Conservation (phyloP, 2,888 invertebrate species). For the Stenchaetothrips biformis region DNA sequence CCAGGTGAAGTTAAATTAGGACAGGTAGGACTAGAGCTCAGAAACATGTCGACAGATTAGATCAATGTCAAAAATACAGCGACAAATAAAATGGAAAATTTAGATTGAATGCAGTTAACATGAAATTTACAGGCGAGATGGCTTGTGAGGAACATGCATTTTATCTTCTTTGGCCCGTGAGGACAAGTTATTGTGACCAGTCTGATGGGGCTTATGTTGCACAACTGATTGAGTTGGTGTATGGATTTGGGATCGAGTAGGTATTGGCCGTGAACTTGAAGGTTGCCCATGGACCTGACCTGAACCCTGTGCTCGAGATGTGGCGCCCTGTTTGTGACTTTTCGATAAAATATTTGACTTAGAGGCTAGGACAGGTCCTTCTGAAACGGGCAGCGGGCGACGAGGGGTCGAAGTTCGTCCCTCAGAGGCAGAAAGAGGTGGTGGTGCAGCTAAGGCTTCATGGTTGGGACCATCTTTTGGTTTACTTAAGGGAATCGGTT, state of each 20-base stretch:
- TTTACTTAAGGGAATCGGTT: background rate
- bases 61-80: conserved; percentile 1
- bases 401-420: background rate
- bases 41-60: no score
- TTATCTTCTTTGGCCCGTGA: background rate
- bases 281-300: background rate
- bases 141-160: background rate
- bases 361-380: background rate
- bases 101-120: background rate
- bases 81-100: conserved; percentile 4
- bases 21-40: background rate
- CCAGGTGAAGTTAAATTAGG: background rate
- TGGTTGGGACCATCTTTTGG: background rate
- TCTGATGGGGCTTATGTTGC: conserved; percentile 3
- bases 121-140: background rate
- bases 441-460: background rate
- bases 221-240: background rate
- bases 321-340: background rate
- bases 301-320: background rate
- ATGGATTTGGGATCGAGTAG: background rate
- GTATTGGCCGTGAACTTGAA: background rate
- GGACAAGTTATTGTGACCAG: background rate
- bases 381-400: background rate
- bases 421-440: background rate
- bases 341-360: background rate